These are phyloP conservation scores for Caenorhabditis uteleia DNA, from an alignment of 2,888 invertebrate genomes.

Conservation along the genomic window DNA sequence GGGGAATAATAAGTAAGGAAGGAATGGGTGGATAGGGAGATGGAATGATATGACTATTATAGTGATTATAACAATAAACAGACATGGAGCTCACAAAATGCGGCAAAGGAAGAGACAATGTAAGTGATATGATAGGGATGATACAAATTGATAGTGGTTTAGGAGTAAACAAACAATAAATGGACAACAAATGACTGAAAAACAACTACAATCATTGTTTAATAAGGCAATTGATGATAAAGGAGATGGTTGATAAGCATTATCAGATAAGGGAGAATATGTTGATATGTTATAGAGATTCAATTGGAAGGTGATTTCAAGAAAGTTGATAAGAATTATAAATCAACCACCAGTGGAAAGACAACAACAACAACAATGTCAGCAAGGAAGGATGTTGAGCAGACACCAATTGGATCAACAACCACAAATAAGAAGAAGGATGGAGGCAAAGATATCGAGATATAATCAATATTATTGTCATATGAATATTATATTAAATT, in stretches of 20 bases:
- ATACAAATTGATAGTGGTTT: neutral
- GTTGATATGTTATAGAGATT: slow-evolving; percentile 22
- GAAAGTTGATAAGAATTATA: slow-evolving; percentile 38
- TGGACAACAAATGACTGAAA: slow-evolving; percentile 19
- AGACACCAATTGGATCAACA: too few relatives aligned
- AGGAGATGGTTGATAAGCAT: slow-evolving; percentile 16
- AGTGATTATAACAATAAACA: slow-evolving; percentile 28
- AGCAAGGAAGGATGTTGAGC: slow-evolving; percentile 21
- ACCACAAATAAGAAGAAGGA: too few relatives aligned
- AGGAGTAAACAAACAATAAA: slow-evolving; percentile 26
- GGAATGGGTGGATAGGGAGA: neutral
- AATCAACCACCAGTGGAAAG: slow-evolving; percentile 4
- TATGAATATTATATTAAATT: too few relatives aligned
- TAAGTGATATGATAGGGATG: slow-evolving; percentile 1
- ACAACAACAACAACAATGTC: slow-evolving; percentile 10
- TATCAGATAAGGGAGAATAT: neutral
- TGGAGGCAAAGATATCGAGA: too few relatives aligned
- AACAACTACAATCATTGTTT: slow-evolving; percentile 38
- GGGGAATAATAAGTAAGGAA: slow-evolving; percentile 37
- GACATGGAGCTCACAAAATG: slow-evolving; percentile 25
- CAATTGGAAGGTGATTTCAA: slow-evolving; percentile 42
- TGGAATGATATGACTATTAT: slow-evolving; percentile 4
- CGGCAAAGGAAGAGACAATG: slow-evolving; percentile 20
- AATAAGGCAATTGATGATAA: slow-evolving; percentile 39
- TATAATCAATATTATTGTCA: too few relatives aligned